Base-by-base conservation (phyloP, 2,888 invertebrate species). In the Mamestra brassicae region DNA sequence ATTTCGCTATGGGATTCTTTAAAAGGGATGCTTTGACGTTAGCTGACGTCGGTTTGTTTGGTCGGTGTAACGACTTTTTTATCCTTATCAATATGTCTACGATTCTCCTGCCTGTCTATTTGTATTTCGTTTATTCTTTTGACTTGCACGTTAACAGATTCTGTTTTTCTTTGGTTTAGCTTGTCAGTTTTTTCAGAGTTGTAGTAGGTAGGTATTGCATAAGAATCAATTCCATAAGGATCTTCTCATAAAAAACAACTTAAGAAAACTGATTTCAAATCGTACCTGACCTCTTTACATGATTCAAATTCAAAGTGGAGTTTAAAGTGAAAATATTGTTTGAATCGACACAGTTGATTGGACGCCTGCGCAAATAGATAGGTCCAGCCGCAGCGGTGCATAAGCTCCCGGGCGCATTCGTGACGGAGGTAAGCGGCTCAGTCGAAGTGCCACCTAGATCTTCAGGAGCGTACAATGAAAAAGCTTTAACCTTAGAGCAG, bases 351-450 rank as follows among this genome's bases (percentile, higher is more conserved):
- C 80, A 81, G 82, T 82, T 84, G 88, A 90, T 89, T 89, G 89
- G 88, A 90, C 89, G 92, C 90, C 92, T 93, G 93, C 85, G 88
- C 89, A 93, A 93, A 94, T 92, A 94, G 94, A 94, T 95, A 94
- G 91, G 88, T 85, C 87, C 83, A 79, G 84, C 83, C 79, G 67
- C 85, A 85, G 81, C 80, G 82, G 87, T 86, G 88, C 89, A 89
- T 91, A 92, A 91, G 90, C 91, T 89, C 84, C 82, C 86, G 77
- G 84, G 86, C 87, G 90, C 83, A 79, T 86, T 86, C 88, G 87
- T 88, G 88, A 85, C 87, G 87, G 86, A 89, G 88, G 90, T 94
- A 94, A 95, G 94, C 93, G 88, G 94, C 92, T 94, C 93, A 93
- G 87, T 80, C 85, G 83, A 84, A 86, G 83, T 84, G 84, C 87